Conservation (phyloP, 2,888 invertebrate genomes). For the Amiota mariae region DNA sequence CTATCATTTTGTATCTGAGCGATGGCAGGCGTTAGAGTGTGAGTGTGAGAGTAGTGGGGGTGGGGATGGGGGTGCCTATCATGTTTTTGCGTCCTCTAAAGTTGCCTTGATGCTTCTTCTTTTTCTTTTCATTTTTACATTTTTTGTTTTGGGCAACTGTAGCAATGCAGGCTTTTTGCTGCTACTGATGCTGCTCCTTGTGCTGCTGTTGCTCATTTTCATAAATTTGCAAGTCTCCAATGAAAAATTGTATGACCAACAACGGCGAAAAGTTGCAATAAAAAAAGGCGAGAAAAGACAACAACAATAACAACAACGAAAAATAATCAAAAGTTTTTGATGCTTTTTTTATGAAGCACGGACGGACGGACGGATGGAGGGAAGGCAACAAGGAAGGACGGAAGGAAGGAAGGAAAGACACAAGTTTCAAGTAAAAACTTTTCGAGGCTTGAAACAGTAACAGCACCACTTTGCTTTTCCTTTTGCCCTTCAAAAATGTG, state of each 20-base stretch:
- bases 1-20: slow-evolving; percentile 40
- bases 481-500: neutral
- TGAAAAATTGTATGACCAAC: slow-evolving; percentile 37
- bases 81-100: slow-evolving; percentile 9
- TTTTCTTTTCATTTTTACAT: neutral
- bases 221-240: slow-evolving; percentile 56
- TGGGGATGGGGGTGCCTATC: neutral
- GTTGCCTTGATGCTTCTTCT: slow-evolving; percentile 4
- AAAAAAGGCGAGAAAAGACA: slow-evolving; percentile 12
- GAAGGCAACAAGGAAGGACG: too few relatives aligned
- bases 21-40: slow-evolving; percentile 15
- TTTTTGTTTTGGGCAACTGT: slow-evolving; percentile 35
- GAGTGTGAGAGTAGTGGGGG: neutral
- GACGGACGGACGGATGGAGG: too few relatives aligned
- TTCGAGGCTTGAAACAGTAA: neutral
- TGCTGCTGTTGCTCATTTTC: slow-evolving; percentile 57
- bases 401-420: too few relatives aligned
- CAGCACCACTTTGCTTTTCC: neutral
- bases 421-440: neutral
- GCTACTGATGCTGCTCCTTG: slow-evolving; percentile 31
- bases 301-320: slow-evolving; percentile 55
- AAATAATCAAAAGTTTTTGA: slow-evolving; percentile 38
- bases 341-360: neutral
- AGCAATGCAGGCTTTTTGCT: slow-evolving; percentile 49
- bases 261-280: neutral